Evolutionary conservation across 2,888 invertebrate genomes (phyloP), one percentile per base, ranked within the genome.

Genomic region (Proisotoma minuta): DNA sequence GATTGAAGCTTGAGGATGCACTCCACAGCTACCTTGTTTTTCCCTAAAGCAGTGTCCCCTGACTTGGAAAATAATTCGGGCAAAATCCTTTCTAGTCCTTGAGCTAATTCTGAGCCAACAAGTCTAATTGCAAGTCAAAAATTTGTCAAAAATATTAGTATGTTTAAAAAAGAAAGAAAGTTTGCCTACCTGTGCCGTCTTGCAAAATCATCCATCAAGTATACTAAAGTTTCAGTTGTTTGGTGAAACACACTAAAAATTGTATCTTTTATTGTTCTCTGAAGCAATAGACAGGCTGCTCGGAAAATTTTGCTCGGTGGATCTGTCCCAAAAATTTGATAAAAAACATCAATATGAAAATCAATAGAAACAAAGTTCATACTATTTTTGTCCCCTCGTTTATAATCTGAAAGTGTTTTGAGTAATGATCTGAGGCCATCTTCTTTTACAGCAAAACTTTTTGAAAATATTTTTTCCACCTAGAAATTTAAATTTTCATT

Each of bases 381-480:
- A 72, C 72, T 72, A 24, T 60, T 70, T 54, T 73, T 72, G 51
- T 72, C 73, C 40, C 72, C 73, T 27, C 72, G 64, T 50, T 68
- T 68, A 51, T 71, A 73, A 57, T 73, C 73, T 4, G 80, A 75
- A 47, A 85, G 74, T 66, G 82, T 82, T 60, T 82, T 82, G 73
- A 83, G 83, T 48, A 92, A 78, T 20, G 85, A 82, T 66, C 85
- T 83, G n/a, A 93, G 77, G 0, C 91, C 91, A 75, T 91, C 91
- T 76, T 92, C 92, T 75, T 92, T 90, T 77, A 92, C 91, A 50
- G 90, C 84, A 78, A 88, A 93, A 77, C 89, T 91, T 75, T 92
- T 91, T 3, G 91, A 91, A 78, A 89, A 92, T 78, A 91, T 90
- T 76, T 89, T 89, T 77, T 93, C 92, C 1, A 93, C 88, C 89